Evolutionary conservation across 1,140 invertebrate species (phyloP).

Genomic region (Bombus cullumanus): DNA sequence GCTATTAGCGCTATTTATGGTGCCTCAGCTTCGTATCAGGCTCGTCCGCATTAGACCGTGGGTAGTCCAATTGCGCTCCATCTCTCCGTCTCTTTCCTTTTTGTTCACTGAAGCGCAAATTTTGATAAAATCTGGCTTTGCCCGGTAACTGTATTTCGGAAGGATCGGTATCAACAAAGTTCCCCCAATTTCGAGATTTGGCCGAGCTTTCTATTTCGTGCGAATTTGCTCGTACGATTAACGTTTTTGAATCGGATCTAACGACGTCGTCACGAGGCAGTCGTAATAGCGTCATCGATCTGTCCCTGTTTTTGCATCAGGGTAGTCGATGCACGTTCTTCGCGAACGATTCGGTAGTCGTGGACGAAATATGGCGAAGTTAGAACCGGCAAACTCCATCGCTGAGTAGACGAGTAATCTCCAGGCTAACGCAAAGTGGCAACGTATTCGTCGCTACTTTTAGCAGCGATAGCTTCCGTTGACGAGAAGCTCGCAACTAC

Average conservation of each 20-base stretch:
- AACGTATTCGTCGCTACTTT: neutral
- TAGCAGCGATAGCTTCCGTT: neutral
- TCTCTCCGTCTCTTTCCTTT: neutral
- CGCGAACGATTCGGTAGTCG: neutral
- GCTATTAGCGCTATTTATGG: slow-evolving; percentile 47
- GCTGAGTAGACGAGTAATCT: neutral
- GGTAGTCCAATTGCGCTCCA: neutral
- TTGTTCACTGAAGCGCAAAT: too few relatives aligned
- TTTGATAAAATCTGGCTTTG: too few relatives aligned
- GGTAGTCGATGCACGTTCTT: neutral
- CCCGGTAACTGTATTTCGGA: too few relatives aligned
- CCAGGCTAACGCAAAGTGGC: neutral
- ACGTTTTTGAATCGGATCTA: neutral
- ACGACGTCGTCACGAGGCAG: neutral
- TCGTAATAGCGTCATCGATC: neutral
- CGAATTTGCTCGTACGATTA: neutral
- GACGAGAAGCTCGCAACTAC: neutral
- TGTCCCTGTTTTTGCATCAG: neutral
- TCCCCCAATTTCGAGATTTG: neutral
- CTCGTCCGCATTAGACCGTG: slow-evolving; percentile 3
- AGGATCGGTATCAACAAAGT: neutral
- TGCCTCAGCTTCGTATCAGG: slow-evolving; percentile 32
- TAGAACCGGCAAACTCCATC: neutral
- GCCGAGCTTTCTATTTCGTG: neutral
- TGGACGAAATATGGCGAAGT: neutral